phyloP scores from a whole-genome alignment of 1,140 invertebrate species.

The Pectinophora gossypiella region DNA sequence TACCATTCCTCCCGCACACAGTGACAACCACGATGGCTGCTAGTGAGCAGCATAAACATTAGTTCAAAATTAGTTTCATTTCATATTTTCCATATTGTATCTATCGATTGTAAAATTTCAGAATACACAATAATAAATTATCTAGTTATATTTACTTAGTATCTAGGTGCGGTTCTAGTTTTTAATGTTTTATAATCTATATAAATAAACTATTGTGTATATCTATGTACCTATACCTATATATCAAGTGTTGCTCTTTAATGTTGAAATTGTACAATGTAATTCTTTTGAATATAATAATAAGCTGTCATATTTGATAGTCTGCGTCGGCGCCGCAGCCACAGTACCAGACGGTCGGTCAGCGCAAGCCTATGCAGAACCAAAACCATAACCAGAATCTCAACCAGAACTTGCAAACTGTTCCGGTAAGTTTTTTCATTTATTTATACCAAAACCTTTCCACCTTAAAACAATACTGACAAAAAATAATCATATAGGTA shows the following conservation, averaged over 20 bases:
- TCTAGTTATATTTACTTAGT: not conserved
- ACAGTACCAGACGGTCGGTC: not conserved
- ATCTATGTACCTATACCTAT: not conserved
- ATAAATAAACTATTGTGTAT: not conserved
- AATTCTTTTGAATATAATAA: too few species aligned
- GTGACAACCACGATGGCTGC: too few species aligned
- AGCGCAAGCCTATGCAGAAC: not conserved
- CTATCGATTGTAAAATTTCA: too few species aligned
- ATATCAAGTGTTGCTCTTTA: not conserved
- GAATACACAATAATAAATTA: not conserved
- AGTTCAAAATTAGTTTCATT: too few species aligned
- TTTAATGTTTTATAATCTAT: not conserved
- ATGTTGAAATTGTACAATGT: not conserved
- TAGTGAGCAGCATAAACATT: too few species aligned
- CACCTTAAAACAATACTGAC: too few species aligned
- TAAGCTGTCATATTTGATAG: too few species aligned
- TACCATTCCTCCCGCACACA: too few species aligned
- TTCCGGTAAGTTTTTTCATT: not conserved
- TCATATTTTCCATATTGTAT: too few species aligned
- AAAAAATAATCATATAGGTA: too few species aligned
- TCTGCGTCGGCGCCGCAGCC: too few species aligned
- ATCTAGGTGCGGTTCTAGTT: not conserved
- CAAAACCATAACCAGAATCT: constrained; percentile 3
- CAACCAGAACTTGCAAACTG: constrained; percentile 1
- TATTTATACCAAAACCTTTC: too few species aligned